A percentile compares a stretch with the other conserved stretches of the same genome.
phyloP scores from a whole-genome alignment of 2,113 vertebrate species.

The Elephas maximus region DNA sequence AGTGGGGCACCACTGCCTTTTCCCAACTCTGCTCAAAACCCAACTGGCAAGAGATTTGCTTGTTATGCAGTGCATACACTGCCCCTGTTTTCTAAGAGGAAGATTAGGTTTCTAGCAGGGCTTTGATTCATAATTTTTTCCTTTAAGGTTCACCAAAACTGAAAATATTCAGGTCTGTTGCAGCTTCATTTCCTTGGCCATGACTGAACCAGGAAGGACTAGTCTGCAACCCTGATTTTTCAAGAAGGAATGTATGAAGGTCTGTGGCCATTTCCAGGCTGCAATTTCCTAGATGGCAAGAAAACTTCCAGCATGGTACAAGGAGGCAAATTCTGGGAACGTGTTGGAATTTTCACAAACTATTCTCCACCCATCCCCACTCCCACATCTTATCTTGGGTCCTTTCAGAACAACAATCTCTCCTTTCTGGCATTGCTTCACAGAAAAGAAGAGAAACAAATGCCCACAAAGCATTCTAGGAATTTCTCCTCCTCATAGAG shows the following conservation, averaged over 20 bases:
- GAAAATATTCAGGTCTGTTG: too few relatives aligned
- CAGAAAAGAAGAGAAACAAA: slow-evolving; percentile 56
- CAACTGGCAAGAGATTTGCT: too few relatives aligned
- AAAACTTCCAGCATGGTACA: neutral
- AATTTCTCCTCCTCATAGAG: neutral
- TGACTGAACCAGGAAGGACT: too few relatives aligned
- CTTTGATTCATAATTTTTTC: too few relatives aligned
- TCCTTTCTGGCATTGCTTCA: neutral
- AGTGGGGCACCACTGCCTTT: too few relatives aligned
- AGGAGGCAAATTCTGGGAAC: neutral
- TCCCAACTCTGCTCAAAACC: too few relatives aligned
- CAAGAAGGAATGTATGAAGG: neutral
- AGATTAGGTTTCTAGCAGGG: too few relatives aligned
- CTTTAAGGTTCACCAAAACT: too few relatives aligned
- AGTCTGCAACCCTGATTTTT: neutral
- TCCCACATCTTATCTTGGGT: neutral
- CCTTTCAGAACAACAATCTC: slow-evolving; percentile 17
- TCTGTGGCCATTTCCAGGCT: neutral
- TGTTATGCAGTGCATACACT: too few relatives aligned
- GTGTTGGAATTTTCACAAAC: neutral
- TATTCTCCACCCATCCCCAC: neutral
- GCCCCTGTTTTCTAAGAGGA: too few relatives aligned
- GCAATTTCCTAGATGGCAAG: neutral
- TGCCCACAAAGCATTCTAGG: neutral
- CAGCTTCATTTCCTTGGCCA: too few relatives aligned